phyloP scores from a whole-genome alignment of 2,113 vertebrate genomes.

The Heterocephalus glaber region DNA sequence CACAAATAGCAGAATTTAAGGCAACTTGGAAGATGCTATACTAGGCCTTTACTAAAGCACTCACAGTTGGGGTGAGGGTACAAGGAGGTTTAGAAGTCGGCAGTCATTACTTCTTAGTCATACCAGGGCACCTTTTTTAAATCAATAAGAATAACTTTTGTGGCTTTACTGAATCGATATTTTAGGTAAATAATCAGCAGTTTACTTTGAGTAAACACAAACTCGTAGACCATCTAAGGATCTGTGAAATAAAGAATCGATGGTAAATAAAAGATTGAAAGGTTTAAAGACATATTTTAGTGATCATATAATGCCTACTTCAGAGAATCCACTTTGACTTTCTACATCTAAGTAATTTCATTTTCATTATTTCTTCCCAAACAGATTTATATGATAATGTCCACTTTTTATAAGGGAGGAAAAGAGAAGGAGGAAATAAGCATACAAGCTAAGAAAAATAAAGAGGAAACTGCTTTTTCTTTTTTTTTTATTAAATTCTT shows the following conservation, averaged over 20 bases:
- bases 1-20: neutral
- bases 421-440: neutral
- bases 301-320: neutral
- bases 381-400: conserved; percentile 68
- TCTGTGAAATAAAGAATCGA: neutral
- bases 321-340: conserved; percentile 32
- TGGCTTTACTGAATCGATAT: neutral
- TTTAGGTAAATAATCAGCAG: neutral
- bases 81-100: neutral
- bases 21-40: neutral
- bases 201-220: neutral
- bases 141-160: neutral
- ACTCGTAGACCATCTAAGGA: neutral
- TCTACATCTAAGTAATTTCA: conserved; percentile 60
- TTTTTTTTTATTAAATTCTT: too few relatives aligned
- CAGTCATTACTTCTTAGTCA: neutral
- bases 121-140: neutral
- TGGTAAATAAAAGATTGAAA: neutral
- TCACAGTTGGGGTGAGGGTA: too few relatives aligned
- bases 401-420: neutral
- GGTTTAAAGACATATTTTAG: conserved; percentile 19
- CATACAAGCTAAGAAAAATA: neutral
- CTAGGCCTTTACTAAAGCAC: neutral
- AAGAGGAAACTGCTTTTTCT: neutral
- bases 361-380: conserved; percentile 65